Conservation (phyloP, 2,888 invertebrate species). For the Xylophagus ater region DNA sequence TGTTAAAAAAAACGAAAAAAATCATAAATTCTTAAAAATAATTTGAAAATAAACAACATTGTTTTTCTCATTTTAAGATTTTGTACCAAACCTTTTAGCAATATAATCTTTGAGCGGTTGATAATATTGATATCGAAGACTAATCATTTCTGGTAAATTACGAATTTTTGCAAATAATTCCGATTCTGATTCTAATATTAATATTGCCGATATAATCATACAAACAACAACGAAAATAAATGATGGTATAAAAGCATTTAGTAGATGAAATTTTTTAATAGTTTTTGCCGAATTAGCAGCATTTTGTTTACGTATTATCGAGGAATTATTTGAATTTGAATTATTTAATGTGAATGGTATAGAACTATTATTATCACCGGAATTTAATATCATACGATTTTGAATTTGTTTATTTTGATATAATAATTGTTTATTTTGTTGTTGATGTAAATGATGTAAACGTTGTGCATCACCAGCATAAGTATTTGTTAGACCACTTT, state of each 20-base stretch:
- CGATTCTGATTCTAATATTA: conserved; percentile 70
- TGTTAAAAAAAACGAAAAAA: too few species aligned
- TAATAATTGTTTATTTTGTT: conserved; percentile 23
- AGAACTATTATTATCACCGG: conserved; percentile 12
- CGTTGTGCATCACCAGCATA: conserved; percentile 25
- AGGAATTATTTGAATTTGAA: conserved; percentile 15
- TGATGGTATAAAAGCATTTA: conserved; percentile 66
- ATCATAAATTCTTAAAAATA: background rate
- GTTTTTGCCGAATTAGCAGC: conserved; percentile 30
- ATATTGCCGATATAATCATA: conserved; percentile 54
- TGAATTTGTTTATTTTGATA: conserved; percentile 17
- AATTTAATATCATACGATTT: conserved; percentile 19
- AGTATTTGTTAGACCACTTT: conserved; percentile 49
- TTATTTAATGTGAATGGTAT: conserved; percentile 9
- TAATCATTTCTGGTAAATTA: conserved; percentile 64
- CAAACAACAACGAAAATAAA: conserved; percentile 61
- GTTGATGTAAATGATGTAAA: conserved; percentile 19
- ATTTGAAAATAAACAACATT: background rate
- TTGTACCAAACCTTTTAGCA: conserved; percentile 14
- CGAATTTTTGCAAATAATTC: conserved; percentile 56
- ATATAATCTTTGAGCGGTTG: conserved; percentile 71
- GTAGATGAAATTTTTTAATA: conserved; percentile 47
- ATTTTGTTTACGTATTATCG: conserved; percentile 24
- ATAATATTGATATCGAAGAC: conserved; percentile 69
- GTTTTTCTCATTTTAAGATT: conserved; percentile 11